Evolutionary conservation across 2,113 vertebrate species (phyloP), one percentile per base, ranked within the genome.

Genomic region (Brachirus orientalis): DNA sequence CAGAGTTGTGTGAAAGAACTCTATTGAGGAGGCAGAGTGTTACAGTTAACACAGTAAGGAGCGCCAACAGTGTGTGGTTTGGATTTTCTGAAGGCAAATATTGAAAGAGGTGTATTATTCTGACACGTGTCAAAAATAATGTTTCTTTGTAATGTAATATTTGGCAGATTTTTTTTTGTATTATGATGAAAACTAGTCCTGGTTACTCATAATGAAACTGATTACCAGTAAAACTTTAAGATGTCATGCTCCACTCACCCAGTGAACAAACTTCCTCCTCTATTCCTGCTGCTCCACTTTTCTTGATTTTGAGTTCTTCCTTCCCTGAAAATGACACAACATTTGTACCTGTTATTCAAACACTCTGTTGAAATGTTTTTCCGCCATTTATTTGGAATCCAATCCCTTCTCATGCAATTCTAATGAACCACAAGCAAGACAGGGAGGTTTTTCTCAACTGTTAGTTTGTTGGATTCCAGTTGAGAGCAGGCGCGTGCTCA

Each of bases 401-500:
- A 54, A 1, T 10, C 19, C 40, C 13, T 44, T 6, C 46, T 56
- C 43, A 70, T 33, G 75, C 17, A 50, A 71, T 72, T 68, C 65
- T 72, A 64, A 65, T 35, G 18, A 22, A 43, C 47, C 9, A 8
- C 16, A 57, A 72, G 74, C 50, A 4, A 57, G 80, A 80, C 86
- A 85, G 85, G 85, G 89, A 82, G 82, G 2, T 28, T 28, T 28
- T 28, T 28, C 6, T 28, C 28, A 28, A 1, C 46, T 63, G 53
- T 62, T 80, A 84, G 84, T 79, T 72, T 80, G 70, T 62, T 6
- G 58, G 58, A 82, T 86, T 84, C 79, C 78, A 85, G 59, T 71
- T 66, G 77, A 55, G 68, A 79, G 79, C 18, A 10, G 73, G 75
- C 73, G 79, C 60, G 71, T 71, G 84, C 78, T 50, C 63, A 75